phyloP scores from a whole-genome alignment of 2,888 invertebrate species.

The Lepetodrilus schrolli region DNA sequence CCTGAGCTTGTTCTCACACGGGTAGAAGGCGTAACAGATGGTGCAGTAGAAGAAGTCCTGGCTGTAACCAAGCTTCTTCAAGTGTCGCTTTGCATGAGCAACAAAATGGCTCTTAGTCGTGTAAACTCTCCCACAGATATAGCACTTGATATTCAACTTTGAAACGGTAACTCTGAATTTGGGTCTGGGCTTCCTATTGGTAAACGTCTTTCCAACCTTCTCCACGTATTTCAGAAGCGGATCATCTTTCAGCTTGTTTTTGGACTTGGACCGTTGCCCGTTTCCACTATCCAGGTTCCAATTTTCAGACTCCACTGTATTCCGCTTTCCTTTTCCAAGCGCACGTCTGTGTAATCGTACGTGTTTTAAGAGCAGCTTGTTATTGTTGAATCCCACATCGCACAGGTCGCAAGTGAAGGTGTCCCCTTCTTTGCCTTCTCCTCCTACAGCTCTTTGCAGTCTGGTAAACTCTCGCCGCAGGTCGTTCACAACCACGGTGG shows the following conservation, averaged over 20 bases:
- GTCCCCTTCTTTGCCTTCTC: background rate
- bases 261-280: background rate
- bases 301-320: background rate
- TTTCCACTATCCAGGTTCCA: background rate
- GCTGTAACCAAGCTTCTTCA: conserved; percentile 1
- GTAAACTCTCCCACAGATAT: background rate
- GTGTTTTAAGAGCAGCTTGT: background rate
- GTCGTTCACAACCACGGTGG: background rate
- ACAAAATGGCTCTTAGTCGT: conserved; percentile 4
- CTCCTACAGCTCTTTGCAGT: background rate
- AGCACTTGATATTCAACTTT: conserved; percentile 1
- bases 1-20: background rate
- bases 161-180: background rate
- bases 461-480: background rate
- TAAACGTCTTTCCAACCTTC: background rate
- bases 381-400: background rate
- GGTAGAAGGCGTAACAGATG: conserved; percentile 5
- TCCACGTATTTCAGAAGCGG: background rate
- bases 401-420: background rate
- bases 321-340: background rate
- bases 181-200: background rate
- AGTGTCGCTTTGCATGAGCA: background rate
- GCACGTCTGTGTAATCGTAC: background rate
- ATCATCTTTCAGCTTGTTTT: background rate
- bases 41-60: conserved; percentile 14